A percentile compares a stretch with the other conserved stretches of the same genome.
Conservation (phyloP, 2,797 vertebrate genomes). For the Myoxocephalus aenaeus region DNA sequence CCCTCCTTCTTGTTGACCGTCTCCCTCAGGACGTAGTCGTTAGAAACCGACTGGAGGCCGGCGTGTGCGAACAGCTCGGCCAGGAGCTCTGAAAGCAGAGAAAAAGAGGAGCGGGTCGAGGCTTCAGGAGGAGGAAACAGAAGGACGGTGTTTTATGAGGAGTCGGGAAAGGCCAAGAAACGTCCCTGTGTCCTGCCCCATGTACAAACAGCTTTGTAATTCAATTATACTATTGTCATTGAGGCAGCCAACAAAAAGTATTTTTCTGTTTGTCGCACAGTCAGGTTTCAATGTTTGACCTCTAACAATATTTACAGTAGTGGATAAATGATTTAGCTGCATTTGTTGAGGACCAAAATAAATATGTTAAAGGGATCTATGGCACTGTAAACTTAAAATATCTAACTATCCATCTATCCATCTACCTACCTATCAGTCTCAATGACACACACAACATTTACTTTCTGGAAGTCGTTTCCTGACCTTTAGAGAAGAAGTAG, state of each 20-base stretch:
- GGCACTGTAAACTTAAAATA: neutral
- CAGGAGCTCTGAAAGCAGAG: slow-evolving; percentile 85
- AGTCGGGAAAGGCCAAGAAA: neutral
- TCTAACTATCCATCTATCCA: neutral
- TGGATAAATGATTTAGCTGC: neutral
- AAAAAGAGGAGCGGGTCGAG: neutral
- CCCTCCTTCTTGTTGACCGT: slow-evolving; percentile 97
- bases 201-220: neutral
- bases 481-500: slow-evolving; percentile 95
- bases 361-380: neutral
- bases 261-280: no score
- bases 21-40: slow-evolving; percentile 93
- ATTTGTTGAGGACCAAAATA: neutral
- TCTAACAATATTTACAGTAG: neutral
- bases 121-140: neutral
- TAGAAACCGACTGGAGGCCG: slow-evolving; percentile 86
- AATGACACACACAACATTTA: neutral
- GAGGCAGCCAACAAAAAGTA: no score
- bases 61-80: slow-evolving; percentile 84
- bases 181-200: neutral
- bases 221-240: neutral
- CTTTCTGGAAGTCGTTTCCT: slow-evolving; percentile 41
- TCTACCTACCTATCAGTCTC: neutral
- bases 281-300: neutral
- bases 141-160: neutral